These are phyloP conservation scores for Peucedramus taeniatus DNA, from an alignment of 2,113 vertebrate species.

Conservation along the genomic window DNA sequence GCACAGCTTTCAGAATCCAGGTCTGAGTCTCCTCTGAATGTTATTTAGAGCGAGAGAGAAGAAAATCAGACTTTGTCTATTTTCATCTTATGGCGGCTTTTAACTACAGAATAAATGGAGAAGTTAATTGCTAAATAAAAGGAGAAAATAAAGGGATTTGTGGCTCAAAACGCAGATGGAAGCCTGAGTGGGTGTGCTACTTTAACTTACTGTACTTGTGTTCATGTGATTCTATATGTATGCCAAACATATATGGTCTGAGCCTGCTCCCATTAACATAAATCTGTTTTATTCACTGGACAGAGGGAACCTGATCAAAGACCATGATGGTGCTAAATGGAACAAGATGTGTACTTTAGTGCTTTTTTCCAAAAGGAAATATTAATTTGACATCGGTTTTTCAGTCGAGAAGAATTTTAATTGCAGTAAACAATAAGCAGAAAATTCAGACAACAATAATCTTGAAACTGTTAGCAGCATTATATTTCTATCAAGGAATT, in stretches of 20 bases:
- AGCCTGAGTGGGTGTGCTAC: neutral
- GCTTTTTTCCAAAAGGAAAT: constrained; percentile 59
- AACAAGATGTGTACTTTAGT: constrained; percentile 45
- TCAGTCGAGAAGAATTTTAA: constrained; percentile 52
- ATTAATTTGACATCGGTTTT: constrained; percentile 57
- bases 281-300: neutral
- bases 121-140: constrained; percentile 49
- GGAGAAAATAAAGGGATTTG: constrained; percentile 29
- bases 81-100: constrained; percentile 26
- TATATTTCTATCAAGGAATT: constrained; percentile 48
- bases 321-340: constrained; percentile 65
- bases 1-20: neutral
- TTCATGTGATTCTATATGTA: neutral
- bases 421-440: constrained; percentile 60
- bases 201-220: constrained; percentile 7
- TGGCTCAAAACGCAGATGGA: constrained; percentile 22
- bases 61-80: constrained; percentile 15
- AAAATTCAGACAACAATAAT: constrained; percentile 66
- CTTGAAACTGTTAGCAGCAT: constrained; percentile 56
- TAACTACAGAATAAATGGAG: constrained; percentile 39
- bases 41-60: constrained; percentile 1
- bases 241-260: constrained; percentile 59
- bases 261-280: constrained; percentile 18
- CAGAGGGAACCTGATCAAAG: constrained; percentile 49
- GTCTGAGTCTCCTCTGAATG: constrained; percentile 30